Evolutionary conservation across 2,797 vertebrate genomes (phyloP).

Genomic region (Eutrigla gurnardus): DNA sequence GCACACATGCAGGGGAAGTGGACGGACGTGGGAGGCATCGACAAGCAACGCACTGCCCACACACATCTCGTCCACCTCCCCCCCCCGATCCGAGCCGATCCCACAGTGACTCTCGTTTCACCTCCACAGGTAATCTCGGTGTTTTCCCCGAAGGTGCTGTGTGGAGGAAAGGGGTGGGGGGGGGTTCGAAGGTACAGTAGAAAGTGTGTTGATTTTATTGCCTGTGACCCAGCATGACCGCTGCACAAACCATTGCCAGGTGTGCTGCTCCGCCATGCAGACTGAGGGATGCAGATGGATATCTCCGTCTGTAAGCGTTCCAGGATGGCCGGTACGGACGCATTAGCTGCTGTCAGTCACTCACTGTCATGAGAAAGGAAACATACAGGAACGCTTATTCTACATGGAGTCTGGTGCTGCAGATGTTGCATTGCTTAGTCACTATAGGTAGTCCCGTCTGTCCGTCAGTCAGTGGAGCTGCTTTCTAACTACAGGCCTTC

Average conservation of each 20-base stretch:
- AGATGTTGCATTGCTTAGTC: background rate
- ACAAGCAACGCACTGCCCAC: conserved; percentile 31
- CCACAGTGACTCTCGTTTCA: conserved; percentile 27
- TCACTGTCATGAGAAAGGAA: conserved; percentile 21
- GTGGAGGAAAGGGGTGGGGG: conserved; percentile 5
- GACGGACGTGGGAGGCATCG: conserved; percentile 44
- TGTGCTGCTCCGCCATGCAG: conserved; percentile 29
- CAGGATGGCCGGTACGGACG: conserved; percentile 36
- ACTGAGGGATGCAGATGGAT: conserved; percentile 46
- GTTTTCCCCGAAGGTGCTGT: conserved; percentile 32
- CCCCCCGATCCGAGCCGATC: background rate
- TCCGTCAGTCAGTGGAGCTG: conserved; percentile 11
- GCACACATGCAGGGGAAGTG: background rate
- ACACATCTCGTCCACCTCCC: conserved; percentile 28
- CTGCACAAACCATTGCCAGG: conserved; percentile 61
- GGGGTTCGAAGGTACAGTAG: conserved; percentile 24
- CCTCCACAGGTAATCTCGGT: conserved; percentile 37
- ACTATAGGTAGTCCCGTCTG: background rate
- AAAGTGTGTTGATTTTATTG: conserved; percentile 49
- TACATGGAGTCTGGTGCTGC: conserved; percentile 16
- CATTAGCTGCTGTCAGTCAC: conserved; percentile 38
- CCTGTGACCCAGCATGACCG: conserved; percentile 35
- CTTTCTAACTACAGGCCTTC: background rate
- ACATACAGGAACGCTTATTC: conserved; percentile 29
- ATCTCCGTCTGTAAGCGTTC: conserved; percentile 54